phyloP scores from a whole-genome alignment of 2,888 invertebrate genomes.

The Leucoma salicis region DNA sequence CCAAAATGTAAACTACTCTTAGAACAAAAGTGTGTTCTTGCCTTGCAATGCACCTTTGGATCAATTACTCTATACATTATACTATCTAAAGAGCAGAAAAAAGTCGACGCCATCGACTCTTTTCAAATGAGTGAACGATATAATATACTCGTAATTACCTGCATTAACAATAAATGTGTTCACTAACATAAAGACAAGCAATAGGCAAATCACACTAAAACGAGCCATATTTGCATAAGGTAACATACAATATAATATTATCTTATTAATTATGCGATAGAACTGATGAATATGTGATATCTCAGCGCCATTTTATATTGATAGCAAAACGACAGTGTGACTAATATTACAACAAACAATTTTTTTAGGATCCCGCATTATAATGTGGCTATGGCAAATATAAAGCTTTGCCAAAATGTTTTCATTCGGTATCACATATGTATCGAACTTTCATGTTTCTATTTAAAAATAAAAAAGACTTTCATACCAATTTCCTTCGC shows the following conservation, averaged over 20 bases:
- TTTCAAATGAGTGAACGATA: neutral
- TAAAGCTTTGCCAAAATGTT: too few species aligned
- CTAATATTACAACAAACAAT: neutral
- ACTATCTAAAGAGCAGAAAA: too few species aligned
- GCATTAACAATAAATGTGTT: constrained; percentile 2
- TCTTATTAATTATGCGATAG: neutral
- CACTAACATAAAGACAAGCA: constrained; percentile 1
- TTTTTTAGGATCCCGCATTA: constrained; percentile 8
- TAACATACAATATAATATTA: neutral
- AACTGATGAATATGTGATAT: neutral
- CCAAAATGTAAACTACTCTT: too few species aligned
- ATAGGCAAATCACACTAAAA: constrained; percentile 1
- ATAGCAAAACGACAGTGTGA: neutral
- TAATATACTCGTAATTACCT: constrained; percentile 9
- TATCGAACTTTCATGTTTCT: too few species aligned
- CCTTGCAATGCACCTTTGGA: too few species aligned
- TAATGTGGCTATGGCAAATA: too few species aligned
- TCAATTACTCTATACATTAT: too few species aligned
- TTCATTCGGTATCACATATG: too few species aligned
- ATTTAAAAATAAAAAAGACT: too few species aligned
- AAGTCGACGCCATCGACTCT: too few species aligned
- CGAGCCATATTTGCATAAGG: constrained; percentile 4
- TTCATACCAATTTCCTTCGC: too few species aligned
- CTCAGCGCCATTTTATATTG: neutral
- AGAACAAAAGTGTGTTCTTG: too few species aligned